Base-by-base conservation (phyloP, 1,140 invertebrate species). In the Brachionus calyciflorus region DNA sequence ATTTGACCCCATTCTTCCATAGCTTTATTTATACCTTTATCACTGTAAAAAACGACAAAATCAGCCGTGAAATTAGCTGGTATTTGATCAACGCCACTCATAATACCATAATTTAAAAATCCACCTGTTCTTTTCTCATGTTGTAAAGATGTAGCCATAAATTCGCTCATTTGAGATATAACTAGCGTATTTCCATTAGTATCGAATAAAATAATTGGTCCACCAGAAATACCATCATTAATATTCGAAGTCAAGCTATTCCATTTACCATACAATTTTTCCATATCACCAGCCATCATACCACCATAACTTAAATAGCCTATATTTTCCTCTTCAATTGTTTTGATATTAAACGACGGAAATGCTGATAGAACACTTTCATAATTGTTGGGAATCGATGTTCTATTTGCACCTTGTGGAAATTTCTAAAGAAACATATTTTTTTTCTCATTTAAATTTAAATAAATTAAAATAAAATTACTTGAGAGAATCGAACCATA, bases 11-110 rank as follows among this genome's bases (percentile, higher is more conserved):
- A 81, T 4, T 73, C 79, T 28, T 79, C 76, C 48, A 81, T 79
- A 0, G 80, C 82, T 75, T 80, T 53, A 70, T 81, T 82, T n/a
- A 82, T 81, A 7, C 81, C 81, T 28, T 77, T 19, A 26, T 55
- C 7, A 46, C 69, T 33, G 77, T 81, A 57, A 77, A 78, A 80
- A 3, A 81, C 70, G 4, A 82, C 76, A n/a, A 79, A 80, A 37
- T 79, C 65, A 17, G 78, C 68, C 10, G 69, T 55, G 73, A 79
- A 82, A 7, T 77, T 78, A 28, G 69, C 55, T 21, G 81, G 81
- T 21, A 82, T 78, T 2, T 53, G 37, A 14, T 80, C 77, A 6
- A 81, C 81, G 1, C 63, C 76, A 53, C 81, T 81, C 81, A 82
- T 82, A 17, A 81, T 77, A 14, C 81, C 81, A 69, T 78, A 81